Evolutionary conservation across 2,797 vertebrate species (phyloP), one percentile per base, ranked within the genome.

Genomic region (Erethizon dorsatum): DNA sequence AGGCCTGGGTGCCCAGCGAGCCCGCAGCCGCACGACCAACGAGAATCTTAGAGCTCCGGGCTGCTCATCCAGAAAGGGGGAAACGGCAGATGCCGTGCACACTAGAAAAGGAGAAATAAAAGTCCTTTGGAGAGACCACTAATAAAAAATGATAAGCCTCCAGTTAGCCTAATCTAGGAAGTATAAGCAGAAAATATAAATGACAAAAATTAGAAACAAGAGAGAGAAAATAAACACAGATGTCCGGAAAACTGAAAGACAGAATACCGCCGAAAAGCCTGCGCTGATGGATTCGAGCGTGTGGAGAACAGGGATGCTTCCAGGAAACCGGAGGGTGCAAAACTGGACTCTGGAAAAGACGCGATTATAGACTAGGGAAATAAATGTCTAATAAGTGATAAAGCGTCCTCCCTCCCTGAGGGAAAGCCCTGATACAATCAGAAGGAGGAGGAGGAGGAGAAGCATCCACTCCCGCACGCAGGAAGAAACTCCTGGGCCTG

Each of bases 21-120:
- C 63, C 28, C 3, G 3, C 4, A 9, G 8, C 28, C 4, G 2
- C 4, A 47, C 22, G 0, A n/a, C 11, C 37, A 17, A 3, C 10
- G 50, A 4, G 3, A 61, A 85, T 10, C n/a, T 5, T 61, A 24
- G 37, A 52, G 17, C 56, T 83, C 47, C 2, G 0, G 47, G 47
- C 3, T 31, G 57, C 33, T 86, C 54, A 71, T 4, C 33, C 41
- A 41, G 41, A 56, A 61, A 67, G 54, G 10, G 24, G 5, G 67
- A 45, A 41, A 6, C 22, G 33, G 26, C 52, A 92, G 26, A 33
- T 13, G 8, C 56, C 24, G 4, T 41, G 13, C 37, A 24, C n/a
- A 1, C 52, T 52, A 10, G 47, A 18, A 33, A 33, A 31, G 37
- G 54, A 37, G 13, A 37, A 20, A 50, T 28, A 82, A 5, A 15